Base-by-base conservation (phyloP, 2,113 vertebrate species). In the Pterocles orientalis region DNA sequence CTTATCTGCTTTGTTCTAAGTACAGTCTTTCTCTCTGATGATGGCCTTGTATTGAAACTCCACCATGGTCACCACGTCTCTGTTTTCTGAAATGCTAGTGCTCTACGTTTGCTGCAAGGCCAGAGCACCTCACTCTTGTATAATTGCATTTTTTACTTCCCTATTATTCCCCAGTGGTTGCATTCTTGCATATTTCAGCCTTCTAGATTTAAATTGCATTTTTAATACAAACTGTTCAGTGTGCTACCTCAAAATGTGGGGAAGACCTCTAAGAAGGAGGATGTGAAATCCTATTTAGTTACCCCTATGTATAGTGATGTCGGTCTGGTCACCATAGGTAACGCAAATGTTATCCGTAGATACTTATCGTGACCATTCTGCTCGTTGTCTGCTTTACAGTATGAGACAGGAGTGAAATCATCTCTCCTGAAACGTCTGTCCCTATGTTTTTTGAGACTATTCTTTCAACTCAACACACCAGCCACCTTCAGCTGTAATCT, bases 31-130 rank as follows among this genome's bases (percentile, higher is more conserved):
- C 43, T 33, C 19, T 86, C 60, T 45, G 45, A 51, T 39, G 47
- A 28, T 29, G 53, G 17, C 36, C 20, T 18, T 51, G 60, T 82
- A 34, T 33, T 78, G 20, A 78, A 90, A 87, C 29, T 45, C 47
- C 45, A 57, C 13, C 14, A 7, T 2, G 7, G 33, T 62, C 80
- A 47, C 36, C 0, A 2, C 76, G 65, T 92, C 41, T 6, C 18
- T 73, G 18, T 53, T 70, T 24, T 83, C 58, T 97, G 88, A 97
- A 93, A 72, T 91, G 91, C 95, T 95, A 86, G 91, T 95, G 57
- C 24, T 68, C 24, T 13, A 1, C 33, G 45, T 84, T 81, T 96
- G 90, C 51, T 92, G 66, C 56, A 31, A 94, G 54, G n/a, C 83
- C 79, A 56, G 61, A 85, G 50, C 73, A 64, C 36, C 2, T 3